Evolutionary conservation across 2,113 vertebrate species (phyloP).

Genomic region (Heterochromis multidens): DNA sequence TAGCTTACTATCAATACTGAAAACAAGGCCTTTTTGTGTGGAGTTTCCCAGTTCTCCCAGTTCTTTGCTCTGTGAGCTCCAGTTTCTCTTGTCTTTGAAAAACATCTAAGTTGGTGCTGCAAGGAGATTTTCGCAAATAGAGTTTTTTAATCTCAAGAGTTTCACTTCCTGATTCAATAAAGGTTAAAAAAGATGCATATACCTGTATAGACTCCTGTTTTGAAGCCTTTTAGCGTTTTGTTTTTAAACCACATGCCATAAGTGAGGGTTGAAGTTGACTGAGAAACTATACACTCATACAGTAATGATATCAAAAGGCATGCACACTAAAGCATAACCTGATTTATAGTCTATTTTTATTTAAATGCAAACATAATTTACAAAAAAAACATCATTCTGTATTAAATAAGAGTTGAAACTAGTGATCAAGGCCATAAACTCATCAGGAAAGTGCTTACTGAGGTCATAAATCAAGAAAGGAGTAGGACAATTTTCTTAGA

Average conservation of each 20-base stretch:
- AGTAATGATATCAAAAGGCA: neutral
- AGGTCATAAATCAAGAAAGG: neutral
- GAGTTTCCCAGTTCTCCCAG: neutral
- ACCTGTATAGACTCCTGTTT: too few relatives aligned
- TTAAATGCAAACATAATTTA: neutral
- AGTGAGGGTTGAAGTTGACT: neutral
- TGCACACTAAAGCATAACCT: neutral
- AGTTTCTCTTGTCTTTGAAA: neutral
- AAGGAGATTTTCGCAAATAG: accelerated
- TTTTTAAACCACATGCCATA: too few relatives aligned
- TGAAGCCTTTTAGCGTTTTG: too few relatives aligned
- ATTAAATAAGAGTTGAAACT: neutral
- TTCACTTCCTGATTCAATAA: neutral
- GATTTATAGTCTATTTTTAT: neutral
- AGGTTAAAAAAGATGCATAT: neutral
- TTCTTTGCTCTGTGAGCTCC: neutral
- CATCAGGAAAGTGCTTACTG: neutral
- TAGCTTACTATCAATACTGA: neutral
- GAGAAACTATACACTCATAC: neutral
- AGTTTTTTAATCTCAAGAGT: neutral
- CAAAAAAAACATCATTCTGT: accelerated
- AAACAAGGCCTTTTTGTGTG: neutral
- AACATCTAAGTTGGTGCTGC: neutral
- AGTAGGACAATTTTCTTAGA: neutral
- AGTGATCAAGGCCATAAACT: too few relatives aligned